phyloP scores from a whole-genome alignment of 1,140 invertebrate genomes.

The Magallana ariakensis region DNA sequence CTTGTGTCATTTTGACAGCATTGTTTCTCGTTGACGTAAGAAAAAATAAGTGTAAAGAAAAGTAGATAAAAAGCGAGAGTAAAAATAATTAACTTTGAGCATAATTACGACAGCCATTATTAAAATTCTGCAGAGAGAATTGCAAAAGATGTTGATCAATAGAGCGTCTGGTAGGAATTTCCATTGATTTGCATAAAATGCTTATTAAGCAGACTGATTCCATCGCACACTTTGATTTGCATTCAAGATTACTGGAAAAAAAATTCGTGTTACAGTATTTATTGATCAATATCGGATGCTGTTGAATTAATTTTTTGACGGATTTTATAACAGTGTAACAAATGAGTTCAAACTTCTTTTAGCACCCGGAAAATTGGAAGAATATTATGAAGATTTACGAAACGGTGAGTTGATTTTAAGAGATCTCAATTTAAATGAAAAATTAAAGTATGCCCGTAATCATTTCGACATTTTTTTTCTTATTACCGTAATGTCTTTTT shows the following conservation, averaged over 20 bases:
- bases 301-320: not conserved
- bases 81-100: not conserved
- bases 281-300: not conserved
- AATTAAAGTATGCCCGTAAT: too few relatives aligned
- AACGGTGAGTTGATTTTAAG: too few relatives aligned
- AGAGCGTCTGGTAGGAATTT: not conserved
- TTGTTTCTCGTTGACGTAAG: not conserved
- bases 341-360: not conserved
- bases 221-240: not conserved
- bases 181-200: not conserved
- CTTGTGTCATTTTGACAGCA: not conserved
- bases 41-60: not conserved
- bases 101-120: not conserved
- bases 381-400: too few relatives aligned
- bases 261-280: not conserved
- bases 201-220: not conserved
- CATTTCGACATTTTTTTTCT: too few relatives aligned
- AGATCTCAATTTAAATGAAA: too few relatives aligned
- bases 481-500: too few relatives aligned
- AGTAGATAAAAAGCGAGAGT: not conserved
- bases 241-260: not conserved
- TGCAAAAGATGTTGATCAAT: slow-evolving; percentile 9
- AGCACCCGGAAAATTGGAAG: not conserved
- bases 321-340: not conserved
- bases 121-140: not conserved